Base-by-base conservation (phyloP, 92 coral and sea anemone species). In the Parazoanthus atlanticus region DNA sequence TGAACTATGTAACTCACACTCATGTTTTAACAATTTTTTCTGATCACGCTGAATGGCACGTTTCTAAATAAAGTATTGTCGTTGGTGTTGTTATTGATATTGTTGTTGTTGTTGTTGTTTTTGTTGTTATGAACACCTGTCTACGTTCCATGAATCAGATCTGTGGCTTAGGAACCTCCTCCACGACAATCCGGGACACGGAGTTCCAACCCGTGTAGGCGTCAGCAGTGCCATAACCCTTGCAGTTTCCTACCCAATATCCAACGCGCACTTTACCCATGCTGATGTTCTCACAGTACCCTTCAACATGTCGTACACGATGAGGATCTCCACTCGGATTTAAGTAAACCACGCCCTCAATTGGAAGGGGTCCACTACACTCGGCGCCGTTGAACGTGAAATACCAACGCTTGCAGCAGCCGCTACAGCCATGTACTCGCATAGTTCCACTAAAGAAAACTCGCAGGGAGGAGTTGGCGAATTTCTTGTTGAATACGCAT, bases 161-260 rank as follows among this genome's bases (percentile, higher is more conserved):
- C n/a, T 73, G 78, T 73, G 65, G 65, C 33, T 79, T 79, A 28
- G 83, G 83, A 17, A 79, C 83, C 34, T 79, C 83, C 67, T 79
- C 83, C 33, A 84, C 78, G 23, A 84, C 88, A 84, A 84, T 84
- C 58, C 88, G 88, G 76, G 88, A 84, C 78, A 84, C 76, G 12
- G 88, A 66, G 56, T 36, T 70, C 88, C 88, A 84, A 2, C 88
- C 88, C 0, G 88, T 64, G 30, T 69, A 29, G 10, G 88, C 88
- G 58, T 84, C 64, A 61, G 78, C 88, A 70, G 7, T 84, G 69
- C 54, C 78, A 79, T 0, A 29, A 25, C 83, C 40, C 32, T 79
- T 79, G 34, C 83, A 46, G 83, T 79, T 79, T 73, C 85, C 85
- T 32, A 80, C 85, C 85, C 85, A 80, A 72, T 52, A 80, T 23